Percentiles rank a stretch among this genome's conserved stretches.
Conservation (phyloP, 2,888 invertebrate genomes). For the Synanthedon vespiformis region DNA sequence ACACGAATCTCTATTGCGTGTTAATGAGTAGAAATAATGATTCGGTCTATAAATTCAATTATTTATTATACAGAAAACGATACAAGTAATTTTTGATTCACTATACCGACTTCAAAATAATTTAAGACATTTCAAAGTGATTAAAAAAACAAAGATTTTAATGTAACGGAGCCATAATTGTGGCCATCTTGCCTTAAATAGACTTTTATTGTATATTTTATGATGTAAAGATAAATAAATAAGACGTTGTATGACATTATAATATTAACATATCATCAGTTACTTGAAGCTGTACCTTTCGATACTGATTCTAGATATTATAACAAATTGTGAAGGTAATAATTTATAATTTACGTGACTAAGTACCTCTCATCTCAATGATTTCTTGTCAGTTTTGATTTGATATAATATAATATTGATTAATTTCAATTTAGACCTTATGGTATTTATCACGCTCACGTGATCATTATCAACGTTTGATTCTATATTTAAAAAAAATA, state of each 20-base stretch:
- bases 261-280: conserved; percentile 42
- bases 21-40: conserved; percentile 26
- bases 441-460: too few species aligned
- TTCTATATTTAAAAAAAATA: too few species aligned
- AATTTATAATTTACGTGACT: conserved; percentile 10
- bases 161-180: conserved; percentile 49
- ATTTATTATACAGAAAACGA: conserved; percentile 32
- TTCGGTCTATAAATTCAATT: conserved; percentile 52
- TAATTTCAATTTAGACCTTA: background rate
- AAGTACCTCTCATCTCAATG: conserved; percentile 18
- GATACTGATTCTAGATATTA: background rate
- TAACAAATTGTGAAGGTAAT: conserved; percentile 7
- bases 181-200: conserved; percentile 64
- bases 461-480: too few species aligned
- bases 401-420: background rate
- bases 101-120: conserved; percentile 28
- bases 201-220: conserved; percentile 4
- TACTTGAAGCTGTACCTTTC: background rate
- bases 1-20: conserved; percentile 31
- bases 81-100: conserved; percentile 10
- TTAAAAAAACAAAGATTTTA: conserved; percentile 43
- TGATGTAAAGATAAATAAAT: background rate
- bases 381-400: conserved; percentile 3
- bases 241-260: conserved; percentile 14
- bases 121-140: conserved; percentile 40